A percentile compares a stretch with the other conserved stretches of the same genome.
Evolutionary conservation across 2,113 vertebrate species (phyloP).

Genomic region (Muntiacus reevesi): DNA sequence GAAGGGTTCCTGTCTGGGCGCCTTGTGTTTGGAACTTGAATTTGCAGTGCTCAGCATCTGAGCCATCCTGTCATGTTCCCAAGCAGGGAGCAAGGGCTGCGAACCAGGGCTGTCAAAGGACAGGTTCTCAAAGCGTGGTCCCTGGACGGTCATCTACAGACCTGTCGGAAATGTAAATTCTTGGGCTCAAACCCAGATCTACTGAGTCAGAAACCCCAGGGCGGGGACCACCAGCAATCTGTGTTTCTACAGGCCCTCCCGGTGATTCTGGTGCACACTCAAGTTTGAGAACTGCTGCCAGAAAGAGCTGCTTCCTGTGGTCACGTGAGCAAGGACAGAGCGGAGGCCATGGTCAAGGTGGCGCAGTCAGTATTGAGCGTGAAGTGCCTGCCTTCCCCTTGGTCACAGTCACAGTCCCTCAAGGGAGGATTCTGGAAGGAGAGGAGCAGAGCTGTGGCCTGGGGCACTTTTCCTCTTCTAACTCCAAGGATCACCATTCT

Average conservation of each 20-base stretch:
- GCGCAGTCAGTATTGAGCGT: too few relatives aligned
- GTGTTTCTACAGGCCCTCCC: not conserved
- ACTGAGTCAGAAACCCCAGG: not conserved
- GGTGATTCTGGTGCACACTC: not conserved
- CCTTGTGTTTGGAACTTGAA: not conserved
- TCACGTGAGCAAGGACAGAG: not conserved
- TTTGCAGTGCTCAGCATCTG: not conserved
- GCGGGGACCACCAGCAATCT: fast-evolving
- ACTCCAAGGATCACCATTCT: not conserved
- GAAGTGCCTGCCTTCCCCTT: not conserved
- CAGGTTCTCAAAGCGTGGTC: not conserved
- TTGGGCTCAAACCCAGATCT: not conserved
- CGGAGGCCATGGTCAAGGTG: not conserved
- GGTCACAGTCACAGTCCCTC: not conserved
- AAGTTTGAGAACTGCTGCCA: not conserved
- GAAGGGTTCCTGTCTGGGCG: not conserved
- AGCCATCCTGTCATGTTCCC: not conserved
- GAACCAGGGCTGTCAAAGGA: not conserved
- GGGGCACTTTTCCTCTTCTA: not conserved
- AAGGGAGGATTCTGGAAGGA: not conserved
- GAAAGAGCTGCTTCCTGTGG: not conserved
- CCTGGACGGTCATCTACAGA: not conserved
- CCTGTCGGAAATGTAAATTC: not conserved
- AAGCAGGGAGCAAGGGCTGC: not conserved
- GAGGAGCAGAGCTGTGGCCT: not conserved